Percentiles rank a stretch among this genome's conserved stretches.
Evolutionary conservation across 1,140 invertebrate species (phyloP).

Genomic region (Cheumatopsyche charites): DNA sequence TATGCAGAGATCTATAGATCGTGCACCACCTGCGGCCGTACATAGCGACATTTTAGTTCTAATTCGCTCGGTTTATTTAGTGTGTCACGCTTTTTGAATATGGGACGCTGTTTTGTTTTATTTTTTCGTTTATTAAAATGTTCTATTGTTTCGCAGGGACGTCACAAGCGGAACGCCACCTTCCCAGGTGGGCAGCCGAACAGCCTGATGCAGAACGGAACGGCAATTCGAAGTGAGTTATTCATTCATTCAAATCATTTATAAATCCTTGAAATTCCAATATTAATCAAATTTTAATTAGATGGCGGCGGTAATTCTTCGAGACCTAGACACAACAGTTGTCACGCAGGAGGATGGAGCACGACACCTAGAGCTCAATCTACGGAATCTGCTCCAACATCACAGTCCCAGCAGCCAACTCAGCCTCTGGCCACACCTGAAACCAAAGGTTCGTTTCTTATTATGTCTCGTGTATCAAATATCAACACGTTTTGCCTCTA

Average conservation of each 20-base stretch:
- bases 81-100: conserved; percentile 1
- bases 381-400: conserved; percentile 52
- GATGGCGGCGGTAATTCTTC: conserved; percentile 54
- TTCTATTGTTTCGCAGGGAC: conserved; percentile 63
- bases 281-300: conserved; percentile 55
- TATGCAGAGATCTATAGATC: background rate
- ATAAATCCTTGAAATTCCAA: background rate
- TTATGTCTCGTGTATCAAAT: background rate
- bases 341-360: conserved; percentile 55
- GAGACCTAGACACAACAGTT: conserved; percentile 47
- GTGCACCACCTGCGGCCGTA: too few relatives aligned
- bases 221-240: conserved; percentile 58
- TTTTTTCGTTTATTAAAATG: conserved; percentile 3
- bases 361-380: conserved; percentile 52
- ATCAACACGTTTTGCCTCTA: too few relatives aligned
- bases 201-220: conserved; percentile 58
- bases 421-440: conserved; percentile 50
- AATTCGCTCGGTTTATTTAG: too few relatives aligned
- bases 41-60: too few relatives aligned
- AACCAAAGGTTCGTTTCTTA: conserved; percentile 55
- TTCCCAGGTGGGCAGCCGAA: conserved; percentile 74
- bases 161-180: conserved; percentile 83
- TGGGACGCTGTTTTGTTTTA: background rate
- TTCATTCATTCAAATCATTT: background rate
- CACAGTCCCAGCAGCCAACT: conserved; percentile 48